phyloP scores from a whole-genome alignment of 1,140 invertebrate species.

The Agrypnia vestita region DNA sequence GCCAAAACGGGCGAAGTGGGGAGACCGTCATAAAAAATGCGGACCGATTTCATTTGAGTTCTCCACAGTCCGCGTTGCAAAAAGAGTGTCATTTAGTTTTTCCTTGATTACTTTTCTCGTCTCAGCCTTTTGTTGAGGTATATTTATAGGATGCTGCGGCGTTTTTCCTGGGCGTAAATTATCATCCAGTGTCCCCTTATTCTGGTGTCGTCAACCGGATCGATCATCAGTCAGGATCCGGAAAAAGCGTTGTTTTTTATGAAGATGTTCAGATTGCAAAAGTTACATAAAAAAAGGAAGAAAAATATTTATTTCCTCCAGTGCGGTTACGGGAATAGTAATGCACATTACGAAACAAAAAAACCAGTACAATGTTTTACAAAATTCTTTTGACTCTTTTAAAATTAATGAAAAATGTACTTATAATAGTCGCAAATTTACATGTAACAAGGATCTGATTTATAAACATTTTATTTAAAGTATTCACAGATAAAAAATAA shows the following conservation, averaged over 20 bases:
- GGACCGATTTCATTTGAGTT: constrained; percentile 43
- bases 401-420: no score
- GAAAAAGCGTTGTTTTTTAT: constrained; percentile 28
- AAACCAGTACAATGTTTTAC: no score
- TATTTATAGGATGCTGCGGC: constrained; percentile 40
- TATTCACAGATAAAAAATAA: no score
- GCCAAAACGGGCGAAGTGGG: constrained; percentile 13
- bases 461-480: no score
- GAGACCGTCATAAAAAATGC: constrained; percentile 44
- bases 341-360: no score
- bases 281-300: constrained; percentile 3
- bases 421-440: no score
- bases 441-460: no score
- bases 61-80: constrained; percentile 17
- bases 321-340: no score
- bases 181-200: constrained; percentile 40
- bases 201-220: background rate
- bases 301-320: no score
- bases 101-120: constrained; percentile 49
- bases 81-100: constrained; percentile 49
- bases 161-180: constrained; percentile 45
- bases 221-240: background rate
- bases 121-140: constrained; percentile 26
- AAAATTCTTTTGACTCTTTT: no score
- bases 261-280: constrained; percentile 7